Conservation (phyloP, 2,797 vertebrate genomes). For the Pelodytes ibericus region DNA sequence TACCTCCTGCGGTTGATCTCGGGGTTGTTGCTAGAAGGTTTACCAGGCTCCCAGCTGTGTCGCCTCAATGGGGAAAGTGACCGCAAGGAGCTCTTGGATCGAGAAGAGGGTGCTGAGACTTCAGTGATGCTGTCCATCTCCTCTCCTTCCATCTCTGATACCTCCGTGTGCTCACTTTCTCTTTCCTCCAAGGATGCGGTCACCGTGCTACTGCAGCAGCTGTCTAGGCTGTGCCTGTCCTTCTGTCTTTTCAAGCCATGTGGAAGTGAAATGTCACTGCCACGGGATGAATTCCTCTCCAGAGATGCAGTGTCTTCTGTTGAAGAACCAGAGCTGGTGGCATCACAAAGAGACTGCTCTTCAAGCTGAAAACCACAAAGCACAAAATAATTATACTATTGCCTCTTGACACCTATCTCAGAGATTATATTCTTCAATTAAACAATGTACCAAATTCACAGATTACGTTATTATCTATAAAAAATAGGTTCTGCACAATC, state of each 20-base stretch:
- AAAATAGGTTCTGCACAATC: no score
- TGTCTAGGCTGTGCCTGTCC: conserved; percentile 66
- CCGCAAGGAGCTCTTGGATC: conserved; percentile 75
- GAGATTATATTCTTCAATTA: neutral
- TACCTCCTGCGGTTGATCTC: conserved; percentile 95
- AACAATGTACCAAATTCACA: neutral
- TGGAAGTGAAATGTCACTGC: conserved; percentile 73
- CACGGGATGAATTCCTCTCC: conserved; percentile 74
- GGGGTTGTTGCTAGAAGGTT: conserved; percentile 78
- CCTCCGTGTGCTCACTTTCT: conserved; percentile 59
- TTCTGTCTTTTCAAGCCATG: conserved; percentile 57
- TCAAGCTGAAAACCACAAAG: conserved; percentile 60
- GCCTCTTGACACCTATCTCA: neutral
- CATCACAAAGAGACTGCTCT: conserved; percentile 68
- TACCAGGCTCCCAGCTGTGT: conserved; percentile 96
- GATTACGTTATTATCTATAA: no score
- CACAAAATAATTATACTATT: neutral
- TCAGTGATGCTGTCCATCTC: conserved; percentile 89
- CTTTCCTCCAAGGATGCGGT: conserved; percentile 59
- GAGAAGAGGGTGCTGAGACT: conserved; percentile 74
- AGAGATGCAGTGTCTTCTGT: conserved; percentile 80
- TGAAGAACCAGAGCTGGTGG: conserved; percentile 79
- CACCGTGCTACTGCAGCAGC: conserved; percentile 64
- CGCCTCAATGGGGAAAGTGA: conserved; percentile 89
- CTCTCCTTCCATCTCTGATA: conserved; percentile 84